These are phyloP conservation scores for Rhizoglyphus robini DNA, from an alignment of 1,140 invertebrate species.

Conservation along the genomic window DNA sequence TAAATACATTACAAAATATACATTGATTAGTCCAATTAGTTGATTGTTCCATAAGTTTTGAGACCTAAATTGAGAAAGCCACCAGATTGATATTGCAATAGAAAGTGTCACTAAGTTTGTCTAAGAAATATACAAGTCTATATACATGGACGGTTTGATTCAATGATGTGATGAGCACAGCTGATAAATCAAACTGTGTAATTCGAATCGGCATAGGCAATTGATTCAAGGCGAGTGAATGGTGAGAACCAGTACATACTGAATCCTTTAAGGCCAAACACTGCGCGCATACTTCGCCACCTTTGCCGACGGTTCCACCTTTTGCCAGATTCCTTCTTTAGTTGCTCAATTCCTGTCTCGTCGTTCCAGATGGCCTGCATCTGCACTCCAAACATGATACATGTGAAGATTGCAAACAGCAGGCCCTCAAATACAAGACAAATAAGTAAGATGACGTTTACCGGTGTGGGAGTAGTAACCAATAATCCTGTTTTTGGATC, in stretches of 20 bases:
- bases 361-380: slow-evolving; percentile 97
- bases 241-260: slow-evolving; percentile 86
- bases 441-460: slow-evolving; percentile 83
- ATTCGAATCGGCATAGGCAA: slow-evolving; percentile 12
- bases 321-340: slow-evolving; percentile 29
- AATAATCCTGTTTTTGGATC: slow-evolving; percentile 16
- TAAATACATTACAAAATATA: too few relatives aligned
- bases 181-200: slow-evolving; percentile 10
- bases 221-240: slow-evolving; percentile 38
- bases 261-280: slow-evolving; percentile 68
- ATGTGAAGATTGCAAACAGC: slow-evolving; percentile 95
- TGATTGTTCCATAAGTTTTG: too few relatives aligned
- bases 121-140: too few relatives aligned
- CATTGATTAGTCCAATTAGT: too few relatives aligned
- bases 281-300: slow-evolving; percentile 84
- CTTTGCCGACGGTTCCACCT: slow-evolving; percentile 75
- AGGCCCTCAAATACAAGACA: slow-evolving; percentile 93
- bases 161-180: too few relatives aligned
- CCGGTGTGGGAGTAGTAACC: slow-evolving; percentile 42
- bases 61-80: too few relatives aligned
- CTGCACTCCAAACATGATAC: slow-evolving; percentile 92
- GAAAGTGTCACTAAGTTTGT: too few relatives aligned
- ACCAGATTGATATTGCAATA: too few relatives aligned
- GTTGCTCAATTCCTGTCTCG: slow-evolving; percentile 52
- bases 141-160: too few relatives aligned